phyloP scores from a whole-genome alignment of 2,113 vertebrate genomes.

The Desmodus rotundus region DNA sequence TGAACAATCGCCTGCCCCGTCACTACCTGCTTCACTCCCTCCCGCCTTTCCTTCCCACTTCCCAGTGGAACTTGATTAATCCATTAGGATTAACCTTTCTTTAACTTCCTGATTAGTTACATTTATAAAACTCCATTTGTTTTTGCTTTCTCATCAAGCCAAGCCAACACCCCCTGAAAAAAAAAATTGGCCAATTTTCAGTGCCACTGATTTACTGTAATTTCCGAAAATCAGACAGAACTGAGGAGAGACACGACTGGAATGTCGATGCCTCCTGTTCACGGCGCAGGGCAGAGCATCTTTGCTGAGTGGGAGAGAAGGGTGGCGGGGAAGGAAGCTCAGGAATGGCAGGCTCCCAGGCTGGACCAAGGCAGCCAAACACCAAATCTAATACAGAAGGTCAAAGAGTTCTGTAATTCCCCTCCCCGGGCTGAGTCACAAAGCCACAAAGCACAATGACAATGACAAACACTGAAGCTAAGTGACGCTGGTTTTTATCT shows the following conservation, averaged over 20 bases:
- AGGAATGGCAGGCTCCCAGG: not conserved
- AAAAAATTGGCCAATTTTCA: conserved; percentile 78
- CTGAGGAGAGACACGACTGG: conserved; percentile 29
- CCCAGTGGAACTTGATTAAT: conserved; percentile 77
- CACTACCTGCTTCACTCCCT: not conserved
- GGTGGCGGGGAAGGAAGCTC: not conserved
- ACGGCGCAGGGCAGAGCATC: not conserved
- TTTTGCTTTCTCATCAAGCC: conserved; percentile 80
- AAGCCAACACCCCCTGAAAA: conserved; percentile 69
- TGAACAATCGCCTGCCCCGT: not conserved
- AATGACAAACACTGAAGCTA: not conserved
- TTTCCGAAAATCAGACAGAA: conserved; percentile 80
- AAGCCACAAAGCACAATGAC: not conserved
- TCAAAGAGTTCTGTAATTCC: not conserved
- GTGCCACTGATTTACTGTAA: conserved; percentile 77
- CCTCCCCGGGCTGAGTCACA: not conserved
- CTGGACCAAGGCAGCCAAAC: not conserved
- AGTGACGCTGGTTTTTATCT: not conserved
- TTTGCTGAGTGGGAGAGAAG: not conserved
- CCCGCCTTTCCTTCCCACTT: conserved; percentile 13
- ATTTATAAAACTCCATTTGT: conserved; percentile 83
- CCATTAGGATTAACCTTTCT: conserved; percentile 81
- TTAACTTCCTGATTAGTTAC: conserved; percentile 84
- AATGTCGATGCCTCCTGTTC: conserved; percentile 65
- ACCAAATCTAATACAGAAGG: not conserved